Evolutionary conservation across 2,888 invertebrate species (phyloP), one percentile per base, ranked within the genome.

Genomic region (Baronia brevicornis): DNA sequence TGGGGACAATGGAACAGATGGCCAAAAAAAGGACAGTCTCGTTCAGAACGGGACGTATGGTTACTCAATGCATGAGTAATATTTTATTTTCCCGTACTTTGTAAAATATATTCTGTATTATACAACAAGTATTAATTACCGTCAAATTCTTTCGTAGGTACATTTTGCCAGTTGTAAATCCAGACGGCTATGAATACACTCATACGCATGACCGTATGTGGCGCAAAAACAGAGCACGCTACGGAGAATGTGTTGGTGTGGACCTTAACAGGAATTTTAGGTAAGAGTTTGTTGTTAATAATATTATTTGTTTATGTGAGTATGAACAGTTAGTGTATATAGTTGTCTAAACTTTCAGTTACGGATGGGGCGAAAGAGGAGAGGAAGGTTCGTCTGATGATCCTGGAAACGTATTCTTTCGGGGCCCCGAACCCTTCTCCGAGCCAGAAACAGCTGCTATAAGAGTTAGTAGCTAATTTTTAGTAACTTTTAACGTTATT

Each of bases 181-280:
- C 94, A 4, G 93, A 96, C 61, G 95, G 96, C 1, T 97, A 97
- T 61, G 94, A 92, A 54, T 94, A 93, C 67, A 90, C 94, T 0
- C 94, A 94, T 66, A 89, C 88, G 0, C 85, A 85, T 6, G 93
- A 95, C 61, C 86, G 96, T 26, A 80, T 95, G 61, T 96, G 96
- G 96, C 85, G 93, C 28, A 93, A 94, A 55, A 93, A 93, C 54
- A 82, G 93, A 28, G 59, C 86, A 60, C 50, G 79, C 65, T 59
- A 84, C 71, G 89, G 89, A 22, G 86, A 88, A 7, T 94, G 94
- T 51, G 73, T 88, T 0, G 95, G 95, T 1, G 90, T 91, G 0
- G 95, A 95, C 67, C 86, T 95, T 1, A 95, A 95, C 60, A 88
- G 96, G 40, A 96, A 96, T 70, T 96, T 93, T 60, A 93, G 93